phyloP scores from a whole-genome alignment of 2,113 vertebrate species.

The Oplegnathus fasciatus region DNA sequence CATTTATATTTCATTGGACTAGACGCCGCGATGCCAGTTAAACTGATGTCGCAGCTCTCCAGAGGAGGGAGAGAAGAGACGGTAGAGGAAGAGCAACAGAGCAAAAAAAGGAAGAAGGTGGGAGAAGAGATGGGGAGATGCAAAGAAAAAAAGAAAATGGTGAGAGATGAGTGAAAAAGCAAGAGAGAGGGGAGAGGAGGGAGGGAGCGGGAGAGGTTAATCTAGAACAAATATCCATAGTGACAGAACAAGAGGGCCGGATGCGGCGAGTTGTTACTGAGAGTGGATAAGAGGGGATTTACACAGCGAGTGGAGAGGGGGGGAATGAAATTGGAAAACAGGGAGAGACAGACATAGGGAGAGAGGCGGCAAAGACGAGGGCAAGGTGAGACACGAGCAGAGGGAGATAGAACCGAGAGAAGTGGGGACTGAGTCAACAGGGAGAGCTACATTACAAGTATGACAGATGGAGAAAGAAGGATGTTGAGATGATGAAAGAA shows the following conservation, averaged over 20 bases:
- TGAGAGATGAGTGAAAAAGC: slow-evolving; percentile 37
- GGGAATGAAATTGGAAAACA: slow-evolving; percentile 62
- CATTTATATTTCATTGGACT: slow-evolving; percentile 80
- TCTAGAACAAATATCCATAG: slow-evolving; percentile 78
- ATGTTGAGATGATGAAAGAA: slow-evolving; percentile 27
- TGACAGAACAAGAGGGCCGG: slow-evolving; percentile 73
- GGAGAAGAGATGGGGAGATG: neutral
- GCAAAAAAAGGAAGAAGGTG: neutral
- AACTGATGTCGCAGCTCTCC: slow-evolving; percentile 68
- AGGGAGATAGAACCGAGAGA: slow-evolving; percentile 12
- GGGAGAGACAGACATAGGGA: slow-evolving; percentile 27
- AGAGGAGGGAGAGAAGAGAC: slow-evolving; percentile 30
- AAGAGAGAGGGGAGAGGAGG: slow-evolving; percentile 25
- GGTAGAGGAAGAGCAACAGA: slow-evolving; percentile 28
- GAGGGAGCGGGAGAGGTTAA: slow-evolving; percentile 69
- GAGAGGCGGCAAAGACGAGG: slow-evolving; percentile 15
- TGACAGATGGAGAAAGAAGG: neutral
- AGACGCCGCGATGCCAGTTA: slow-evolving; percentile 59
- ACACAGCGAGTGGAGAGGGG: slow-evolving; percentile 58
- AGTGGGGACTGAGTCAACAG: slow-evolving; percentile 7
- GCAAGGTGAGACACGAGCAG: slow-evolving; percentile 22
- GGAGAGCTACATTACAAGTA: slow-evolving; percentile 7
- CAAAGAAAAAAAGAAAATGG: neutral
- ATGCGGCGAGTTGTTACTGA: slow-evolving; percentile 66
- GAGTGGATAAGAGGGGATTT: slow-evolving; percentile 78